Base-by-base conservation (phyloP, 2,113 vertebrate genomes). In the Brachypteracias leptosomus region DNA sequence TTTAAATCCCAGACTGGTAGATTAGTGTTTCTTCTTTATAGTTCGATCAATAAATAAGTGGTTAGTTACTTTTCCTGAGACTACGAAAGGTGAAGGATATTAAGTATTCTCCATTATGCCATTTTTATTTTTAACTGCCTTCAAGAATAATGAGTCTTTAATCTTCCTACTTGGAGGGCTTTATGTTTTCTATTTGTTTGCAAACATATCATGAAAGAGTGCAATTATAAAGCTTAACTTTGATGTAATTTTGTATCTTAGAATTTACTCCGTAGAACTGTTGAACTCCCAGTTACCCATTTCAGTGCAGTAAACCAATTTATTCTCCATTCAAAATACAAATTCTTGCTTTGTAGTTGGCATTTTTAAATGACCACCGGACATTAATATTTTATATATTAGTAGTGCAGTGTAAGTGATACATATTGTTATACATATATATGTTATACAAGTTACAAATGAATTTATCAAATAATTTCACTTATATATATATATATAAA, bases 131-230 rank as follows among this genome's bases (percentile, higher is more conserved):
- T 93, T 88, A 73, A 68, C 47, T 87, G 58, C 70, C 36, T 29
- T 77, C 57, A 73, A 47, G 61, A 87, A 85, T 92, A 67, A 47
- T 6, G 0, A 68, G 35, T 67, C 31, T 76, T 44, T 89, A 75
- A 75, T 90, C 51, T 90, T 94, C 75, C 36, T 85, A 7, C 73
- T 90, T 87, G 90, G 65, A 81, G 28, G 31, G 36, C 47, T 90
- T 89, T 93, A 63, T 73, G 61, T 75, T 95, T 94, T 95, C 55
- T 83, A 20, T 95, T 90, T 96, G 85, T 91, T 94, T 95, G 61
- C 85, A 93, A 90, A 85, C 80, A 81, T 59, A 79, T 51, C 4
- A 38, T 51, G 89, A 84, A 95, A 85, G 63, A 76, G 8, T 55
- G 52, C 16, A 93, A 75, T 93, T 94, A 79, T 73, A 66, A 86